phyloP scores from a whole-genome alignment of 2,888 invertebrate genomes.

The Conomelus anceps region DNA sequence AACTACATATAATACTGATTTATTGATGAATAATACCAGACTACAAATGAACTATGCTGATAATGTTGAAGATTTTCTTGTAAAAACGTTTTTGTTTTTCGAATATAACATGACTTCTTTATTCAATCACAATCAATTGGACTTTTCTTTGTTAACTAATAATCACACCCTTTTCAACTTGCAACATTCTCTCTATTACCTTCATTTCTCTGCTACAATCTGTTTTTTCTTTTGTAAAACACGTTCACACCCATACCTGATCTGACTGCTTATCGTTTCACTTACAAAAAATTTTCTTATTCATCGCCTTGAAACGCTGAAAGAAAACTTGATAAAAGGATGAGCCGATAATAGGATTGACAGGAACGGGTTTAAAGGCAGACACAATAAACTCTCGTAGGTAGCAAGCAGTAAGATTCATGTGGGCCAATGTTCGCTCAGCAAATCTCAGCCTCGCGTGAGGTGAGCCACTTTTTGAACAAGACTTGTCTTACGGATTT shows the following conservation, averaged over 20 bases:
- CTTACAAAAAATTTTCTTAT: not conserved
- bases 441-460: not conserved
- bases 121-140: too few relatives aligned
- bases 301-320: not conserved
- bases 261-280: not conserved
- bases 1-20: too few relatives aligned
- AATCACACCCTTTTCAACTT: too few relatives aligned
- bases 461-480: not conserved
- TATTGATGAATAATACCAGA: too few relatives aligned
- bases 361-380: not conserved
- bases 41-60: too few relatives aligned
- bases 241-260: not conserved
- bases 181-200: too few relatives aligned
- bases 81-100: too few relatives aligned
- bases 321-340: not conserved
- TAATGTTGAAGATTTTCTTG: too few relatives aligned
- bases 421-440: not conserved
- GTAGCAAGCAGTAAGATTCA: not conserved
- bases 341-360: not conserved
- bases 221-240: too few relatives aligned
- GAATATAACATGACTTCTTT: too few relatives aligned
- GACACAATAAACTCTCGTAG: not conserved
- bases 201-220: not conserved
- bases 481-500: not conserved
- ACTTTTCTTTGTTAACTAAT: too few relatives aligned